Percentiles rank a stretch among this genome's conserved stretches.
phyloP scores from a whole-genome alignment of 2,113 vertebrate genomes.

The Malurus melanocephalus region DNA sequence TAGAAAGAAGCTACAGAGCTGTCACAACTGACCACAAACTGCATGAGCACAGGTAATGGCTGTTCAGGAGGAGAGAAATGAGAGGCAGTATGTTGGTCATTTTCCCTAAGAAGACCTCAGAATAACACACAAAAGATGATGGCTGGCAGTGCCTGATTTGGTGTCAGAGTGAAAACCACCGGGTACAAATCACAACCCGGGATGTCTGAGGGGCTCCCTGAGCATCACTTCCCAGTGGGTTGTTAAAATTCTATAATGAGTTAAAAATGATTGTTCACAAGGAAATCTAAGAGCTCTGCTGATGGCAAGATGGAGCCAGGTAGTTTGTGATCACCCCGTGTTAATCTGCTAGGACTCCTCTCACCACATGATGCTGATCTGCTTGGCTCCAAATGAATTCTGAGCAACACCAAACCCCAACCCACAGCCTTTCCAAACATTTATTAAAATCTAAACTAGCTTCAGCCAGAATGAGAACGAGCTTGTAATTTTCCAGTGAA shows the following conservation, averaged over 20 bases:
- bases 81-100: background rate
- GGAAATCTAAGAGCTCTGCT: background rate
- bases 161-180: background rate
- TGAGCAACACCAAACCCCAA: constrained; percentile 6
- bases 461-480: background rate
- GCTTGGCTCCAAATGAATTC: background rate
- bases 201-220: background rate
- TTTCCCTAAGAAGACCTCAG: background rate
- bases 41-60: background rate
- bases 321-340: background rate
- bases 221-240: background rate
- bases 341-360: constrained; percentile 17
- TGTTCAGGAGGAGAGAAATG: background rate
- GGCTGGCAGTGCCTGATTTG: background rate
- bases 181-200: background rate
- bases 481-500: background rate
- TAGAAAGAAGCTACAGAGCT: background rate
- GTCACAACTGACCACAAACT: background rate
- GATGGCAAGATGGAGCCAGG: background rate
- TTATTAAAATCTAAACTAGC: constrained; percentile 42
- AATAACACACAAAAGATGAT: background rate
- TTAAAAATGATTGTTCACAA: background rate
- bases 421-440: background rate
- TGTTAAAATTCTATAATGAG: background rate
- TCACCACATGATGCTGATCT: constrained; percentile 26